These are phyloP conservation scores for Melolontha melolontha DNA, from an alignment of 2,888 invertebrate species.

Conservation along the genomic window DNA sequence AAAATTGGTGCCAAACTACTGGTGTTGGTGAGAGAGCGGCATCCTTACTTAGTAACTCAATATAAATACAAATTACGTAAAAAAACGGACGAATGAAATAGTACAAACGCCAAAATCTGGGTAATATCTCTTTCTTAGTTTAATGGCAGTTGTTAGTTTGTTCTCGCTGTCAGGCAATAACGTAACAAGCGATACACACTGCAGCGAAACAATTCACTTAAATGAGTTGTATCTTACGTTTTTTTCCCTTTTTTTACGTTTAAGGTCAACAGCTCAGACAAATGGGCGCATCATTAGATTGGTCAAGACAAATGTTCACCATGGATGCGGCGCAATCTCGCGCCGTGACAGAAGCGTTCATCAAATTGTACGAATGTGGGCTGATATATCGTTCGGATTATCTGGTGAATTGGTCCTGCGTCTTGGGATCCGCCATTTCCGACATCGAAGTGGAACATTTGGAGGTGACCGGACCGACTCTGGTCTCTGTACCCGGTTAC, in stretches of 20 bases:
- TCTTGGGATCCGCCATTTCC: slow-evolving; percentile 96
- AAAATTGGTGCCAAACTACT: no score
- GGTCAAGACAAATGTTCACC: slow-evolving; percentile 94
- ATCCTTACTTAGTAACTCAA: no score
- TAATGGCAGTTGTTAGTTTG: background rate
- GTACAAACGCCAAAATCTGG: no score
- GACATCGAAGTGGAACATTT: slow-evolving; percentile 99
- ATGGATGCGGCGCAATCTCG: slow-evolving; percentile 92
- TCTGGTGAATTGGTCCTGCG: slow-evolving; percentile 98
- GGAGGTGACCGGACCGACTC: slow-evolving; percentile 86
- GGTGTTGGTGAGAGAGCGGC: no score
- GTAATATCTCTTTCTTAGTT: background rate
- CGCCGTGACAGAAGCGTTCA: slow-evolving; percentile 96
- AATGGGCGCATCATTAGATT: slow-evolving; percentile 94
- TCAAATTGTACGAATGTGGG: slow-evolving; percentile 70
- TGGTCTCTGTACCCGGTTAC: slow-evolving; percentile 92
- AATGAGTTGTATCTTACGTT: no score
- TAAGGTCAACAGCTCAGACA: slow-evolving; percentile 79
- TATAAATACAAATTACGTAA: no score
- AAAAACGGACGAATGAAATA: no score
- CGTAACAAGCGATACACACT: no score
- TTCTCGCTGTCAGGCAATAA: no score
- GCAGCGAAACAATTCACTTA: no score
- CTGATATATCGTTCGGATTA: slow-evolving; percentile 88
- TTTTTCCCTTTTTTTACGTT: slow-evolving; percentile 13